These are phyloP conservation scores for Monoplex corrugatus DNA, from an alignment of 2,888 invertebrate species.

Conservation along the genomic window DNA sequence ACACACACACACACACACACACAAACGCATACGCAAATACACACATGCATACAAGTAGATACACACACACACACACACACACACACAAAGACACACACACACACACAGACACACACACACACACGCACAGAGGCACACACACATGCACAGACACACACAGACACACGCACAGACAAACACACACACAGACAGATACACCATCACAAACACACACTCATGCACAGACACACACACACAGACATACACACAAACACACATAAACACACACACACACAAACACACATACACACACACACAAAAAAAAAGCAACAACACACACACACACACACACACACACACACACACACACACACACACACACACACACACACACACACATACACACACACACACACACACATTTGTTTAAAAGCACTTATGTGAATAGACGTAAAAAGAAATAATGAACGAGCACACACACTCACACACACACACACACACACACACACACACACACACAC, in stretches of 20 bases:
- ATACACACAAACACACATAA: not conserved
- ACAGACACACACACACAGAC: not conserved
- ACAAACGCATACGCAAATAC: not conserved
- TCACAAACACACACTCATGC: not conserved
- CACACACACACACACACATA: not conserved
- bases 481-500: no score
- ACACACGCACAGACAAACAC: no score
- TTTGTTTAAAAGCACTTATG: not conserved
- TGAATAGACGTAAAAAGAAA: no score
- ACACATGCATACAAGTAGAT: not conserved
- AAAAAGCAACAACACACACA: no score
- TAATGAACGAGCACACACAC: no score
- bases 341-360: slow-evolving; percentile 17
- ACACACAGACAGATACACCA: not conserved
- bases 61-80: not conserved
- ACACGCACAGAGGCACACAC: not conserved
- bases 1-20: not conserved
- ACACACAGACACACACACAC: not conserved
- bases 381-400: not conserved
- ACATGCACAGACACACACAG: no score
- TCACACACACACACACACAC: not conserved
- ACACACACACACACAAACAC: not conserved
- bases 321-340: slow-evolving; percentile 17
- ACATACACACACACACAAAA: not conserved
- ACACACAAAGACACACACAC: not conserved